Percentiles rank a stretch among this genome's conserved stretches.
Conservation (phyloP, 2,113 vertebrate genomes). For the Dolichallabes microphthalmus region DNA sequence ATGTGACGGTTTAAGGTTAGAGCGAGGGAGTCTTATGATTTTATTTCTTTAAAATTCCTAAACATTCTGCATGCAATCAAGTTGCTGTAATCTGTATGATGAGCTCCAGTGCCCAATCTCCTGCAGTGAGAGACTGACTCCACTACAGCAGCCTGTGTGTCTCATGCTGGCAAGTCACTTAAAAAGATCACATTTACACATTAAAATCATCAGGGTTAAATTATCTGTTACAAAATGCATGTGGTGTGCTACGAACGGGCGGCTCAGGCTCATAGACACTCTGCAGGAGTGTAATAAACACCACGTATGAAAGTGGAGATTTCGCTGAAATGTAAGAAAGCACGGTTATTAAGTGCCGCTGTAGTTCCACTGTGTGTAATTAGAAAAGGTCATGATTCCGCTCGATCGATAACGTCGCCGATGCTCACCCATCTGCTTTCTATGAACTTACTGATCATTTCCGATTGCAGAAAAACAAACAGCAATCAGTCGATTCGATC, state of each 20-base stretch:
- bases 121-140: slow-evolving; percentile 24
- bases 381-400: slow-evolving; percentile 1
- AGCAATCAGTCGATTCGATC: neutral
- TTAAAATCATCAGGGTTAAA: slow-evolving; percentile 27
- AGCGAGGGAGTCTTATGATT: neutral
- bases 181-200: slow-evolving; percentile 26
- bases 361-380: neutral
- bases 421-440: neutral
- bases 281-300: slow-evolving; percentile 32
- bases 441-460: neutral
- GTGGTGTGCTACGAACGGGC: neutral
- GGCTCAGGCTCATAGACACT: slow-evolving; percentile 14
- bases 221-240: slow-evolving; percentile 13
- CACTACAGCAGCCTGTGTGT: slow-evolving; percentile 1
- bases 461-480: neutral
- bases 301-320: slow-evolving; percentile 1
- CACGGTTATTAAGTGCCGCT: neutral
- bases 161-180: slow-evolving; percentile 16
- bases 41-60: neutral
- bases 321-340: slow-evolving; percentile 6
- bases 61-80: neutral
- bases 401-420: neutral
- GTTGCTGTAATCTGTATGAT: neutral
- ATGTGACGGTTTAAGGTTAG: neutral
- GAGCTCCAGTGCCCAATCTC: neutral